A percentile compares a stretch with the other conserved stretches of the same genome.
phyloP scores from a whole-genome alignment of 2,113 vertebrate genomes.

The Bombycilla garrulus region DNA sequence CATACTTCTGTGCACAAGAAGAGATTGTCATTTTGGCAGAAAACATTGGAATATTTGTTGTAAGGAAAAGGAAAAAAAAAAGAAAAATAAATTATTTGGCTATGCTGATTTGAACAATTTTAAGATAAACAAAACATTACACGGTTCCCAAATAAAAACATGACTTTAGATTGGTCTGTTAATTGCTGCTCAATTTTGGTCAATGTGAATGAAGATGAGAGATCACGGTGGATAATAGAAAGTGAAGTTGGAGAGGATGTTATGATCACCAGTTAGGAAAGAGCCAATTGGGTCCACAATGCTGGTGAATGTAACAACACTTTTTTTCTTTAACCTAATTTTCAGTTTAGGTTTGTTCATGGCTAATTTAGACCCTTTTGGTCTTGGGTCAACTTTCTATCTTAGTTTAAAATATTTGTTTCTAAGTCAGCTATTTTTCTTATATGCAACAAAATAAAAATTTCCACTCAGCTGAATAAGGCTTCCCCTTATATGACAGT shows the following conservation, averaged over 20 bases:
- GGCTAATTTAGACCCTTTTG: neutral
- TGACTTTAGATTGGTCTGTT: neutral
- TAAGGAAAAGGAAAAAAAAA: neutral
- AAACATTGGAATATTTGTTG: neutral
- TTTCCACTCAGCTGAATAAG: neutral
- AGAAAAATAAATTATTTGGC: neutral
- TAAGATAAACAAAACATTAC: neutral
- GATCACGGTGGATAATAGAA: neutral
- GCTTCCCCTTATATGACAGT: neutral
- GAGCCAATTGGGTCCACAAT: accelerated
- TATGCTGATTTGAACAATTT: neutral
- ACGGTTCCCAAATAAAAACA: neutral
- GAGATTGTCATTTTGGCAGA: neutral
- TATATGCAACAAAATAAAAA: neutral
- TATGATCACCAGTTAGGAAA: neutral
- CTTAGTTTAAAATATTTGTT: neutral
- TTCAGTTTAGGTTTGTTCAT: neutral
- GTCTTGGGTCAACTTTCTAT: neutral
- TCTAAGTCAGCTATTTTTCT: neutral
- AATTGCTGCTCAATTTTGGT: neutral
- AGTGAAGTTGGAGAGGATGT: neutral
- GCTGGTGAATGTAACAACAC: neutral
- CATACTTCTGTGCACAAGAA: neutral
- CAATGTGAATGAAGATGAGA: neutral
- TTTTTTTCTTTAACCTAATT: neutral